These are phyloP conservation scores for Drosophila helvetica DNA, from an alignment of 2,888 invertebrate species.

Conservation along the genomic window DNA sequence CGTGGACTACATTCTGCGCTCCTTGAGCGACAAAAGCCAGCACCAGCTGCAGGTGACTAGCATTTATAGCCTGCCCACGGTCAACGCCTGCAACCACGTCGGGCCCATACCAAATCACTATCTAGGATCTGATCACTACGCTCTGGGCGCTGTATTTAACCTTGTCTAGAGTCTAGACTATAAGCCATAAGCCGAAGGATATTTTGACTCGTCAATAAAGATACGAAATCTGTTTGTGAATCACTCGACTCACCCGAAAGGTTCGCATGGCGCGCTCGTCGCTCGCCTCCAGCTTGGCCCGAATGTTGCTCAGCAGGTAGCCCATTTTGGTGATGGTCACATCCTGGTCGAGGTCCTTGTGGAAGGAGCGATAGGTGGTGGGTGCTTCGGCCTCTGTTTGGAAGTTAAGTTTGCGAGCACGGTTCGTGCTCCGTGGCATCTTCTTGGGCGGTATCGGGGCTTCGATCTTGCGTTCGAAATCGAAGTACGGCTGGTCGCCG, in stretches of 20 bases:
- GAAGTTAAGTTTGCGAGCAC: conserved; percentile 74
- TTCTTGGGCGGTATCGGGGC: conserved; percentile 76
- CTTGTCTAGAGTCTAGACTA: conserved; percentile 43
- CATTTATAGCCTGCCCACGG: conserved; percentile 88
- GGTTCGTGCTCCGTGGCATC: conserved; percentile 42
- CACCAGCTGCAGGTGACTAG: conserved; percentile 83
- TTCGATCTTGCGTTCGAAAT: conserved; percentile 81
- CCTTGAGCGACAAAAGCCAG: conserved; percentile 81
- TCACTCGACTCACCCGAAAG: conserved; percentile 73
- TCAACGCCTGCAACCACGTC: conserved; percentile 85
- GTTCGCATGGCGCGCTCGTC: conserved; percentile 77
- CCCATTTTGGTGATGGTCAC: conserved; percentile 81
- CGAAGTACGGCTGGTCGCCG: conserved; percentile 64
- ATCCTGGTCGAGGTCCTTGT: conserved; percentile 81
- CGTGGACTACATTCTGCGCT: conserved; percentile 96
- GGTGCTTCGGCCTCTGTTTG: conserved; percentile 46
- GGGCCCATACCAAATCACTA: conserved; percentile 89
- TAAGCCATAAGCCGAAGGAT: conserved; percentile 15
- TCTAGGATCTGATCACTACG: conserved; percentile 93
- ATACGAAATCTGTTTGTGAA: background rate
- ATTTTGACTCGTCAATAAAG: conserved; percentile 58
- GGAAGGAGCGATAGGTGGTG: conserved; percentile 81
- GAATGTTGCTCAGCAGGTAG: conserved; percentile 80
- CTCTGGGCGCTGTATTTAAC: conserved; percentile 89
- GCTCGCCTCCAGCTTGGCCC: conserved; percentile 79